Conservation (phyloP, 2,888 invertebrate species). For the Cosmopolites sordidus region DNA sequence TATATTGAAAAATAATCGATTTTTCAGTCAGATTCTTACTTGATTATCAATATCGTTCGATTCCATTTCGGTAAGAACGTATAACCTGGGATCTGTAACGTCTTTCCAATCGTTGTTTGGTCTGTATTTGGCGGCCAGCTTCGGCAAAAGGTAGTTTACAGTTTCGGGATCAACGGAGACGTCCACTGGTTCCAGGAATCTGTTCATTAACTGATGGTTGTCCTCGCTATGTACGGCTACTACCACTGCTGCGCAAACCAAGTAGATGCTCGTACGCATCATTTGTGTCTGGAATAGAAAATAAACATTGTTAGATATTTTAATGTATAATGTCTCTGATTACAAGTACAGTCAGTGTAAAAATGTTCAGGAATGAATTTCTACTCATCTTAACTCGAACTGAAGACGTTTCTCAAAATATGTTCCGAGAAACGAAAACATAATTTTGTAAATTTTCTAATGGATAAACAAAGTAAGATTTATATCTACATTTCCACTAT, state of each 20-base stretch:
- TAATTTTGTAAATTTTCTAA: too few species aligned
- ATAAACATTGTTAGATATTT: too few species aligned
- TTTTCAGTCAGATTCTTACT: too few species aligned
- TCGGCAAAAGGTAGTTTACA: slow-evolving; percentile 51
- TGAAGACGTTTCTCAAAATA: too few species aligned
- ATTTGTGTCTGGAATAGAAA: slow-evolving; percentile 34
- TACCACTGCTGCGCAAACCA: slow-evolving; percentile 43
- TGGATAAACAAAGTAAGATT: too few species aligned
- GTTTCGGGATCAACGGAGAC: slow-evolving; percentile 45
- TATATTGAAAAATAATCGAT: too few species aligned
- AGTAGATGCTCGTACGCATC: slow-evolving; percentile 45
- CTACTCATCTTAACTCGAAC: too few species aligned
- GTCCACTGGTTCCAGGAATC: slow-evolving; percentile 40
- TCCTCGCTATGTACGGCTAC: slow-evolving; percentile 38
- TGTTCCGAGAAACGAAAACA: too few species aligned
- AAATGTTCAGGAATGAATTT: too few species aligned
- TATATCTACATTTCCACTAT: too few species aligned
- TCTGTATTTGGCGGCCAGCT: slow-evolving; percentile 53
- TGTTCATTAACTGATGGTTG: slow-evolving; percentile 27
- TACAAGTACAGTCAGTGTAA: too few species aligned
- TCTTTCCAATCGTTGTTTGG: slow-evolving; percentile 43
- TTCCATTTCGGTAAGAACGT: slow-evolving; percentile 47
- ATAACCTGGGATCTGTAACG: slow-evolving; percentile 47
- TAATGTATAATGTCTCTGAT: too few species aligned
- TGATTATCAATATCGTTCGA: slow-evolving; percentile 41